A percentile compares a stretch with the other conserved stretches of the same genome.
Conservation (phyloP, 92 coral and sea anemone species). For the Porites lobata region DNA sequence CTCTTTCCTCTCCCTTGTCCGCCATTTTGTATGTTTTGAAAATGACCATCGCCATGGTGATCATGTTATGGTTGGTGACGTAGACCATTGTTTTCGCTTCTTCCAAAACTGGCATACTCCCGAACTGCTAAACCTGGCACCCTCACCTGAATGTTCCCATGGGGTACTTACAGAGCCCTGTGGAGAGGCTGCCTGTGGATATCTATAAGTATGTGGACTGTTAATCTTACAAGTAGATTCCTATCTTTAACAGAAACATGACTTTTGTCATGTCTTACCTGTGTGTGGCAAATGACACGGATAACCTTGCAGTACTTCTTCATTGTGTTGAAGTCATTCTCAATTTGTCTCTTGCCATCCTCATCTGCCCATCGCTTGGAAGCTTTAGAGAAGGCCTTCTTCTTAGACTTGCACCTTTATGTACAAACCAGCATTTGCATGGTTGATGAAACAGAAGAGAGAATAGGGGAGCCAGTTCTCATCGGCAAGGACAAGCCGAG, state of each 20-base stretch:
- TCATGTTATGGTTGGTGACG: no score
- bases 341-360: slow-evolving; percentile 93
- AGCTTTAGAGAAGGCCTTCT: slow-evolving; percentile 99
- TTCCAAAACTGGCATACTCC: no score
- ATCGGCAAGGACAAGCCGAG: slow-evolving; percentile 90
- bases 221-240: background rate
- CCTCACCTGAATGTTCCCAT: no score
- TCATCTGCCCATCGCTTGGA: slow-evolving; percentile 99
- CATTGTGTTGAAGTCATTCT: slow-evolving; percentile 93
- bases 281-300: slow-evolving; percentile 99
- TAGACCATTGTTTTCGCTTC: no score
- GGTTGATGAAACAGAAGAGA: slow-evolving; percentile 76
- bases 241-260: no score
- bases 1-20: no score
- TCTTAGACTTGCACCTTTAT: slow-evolving; percentile 99
- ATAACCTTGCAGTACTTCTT: slow-evolving; percentile 99
- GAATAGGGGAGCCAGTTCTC: slow-evolving; percentile 86
- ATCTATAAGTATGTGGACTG: background rate
- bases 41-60: no score
- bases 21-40: no score
- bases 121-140: no score
- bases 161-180: no score
- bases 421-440: slow-evolving; percentile 85
- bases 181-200: no score
- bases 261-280: slow-evolving; percentile 57